A percentile compares a stretch with the other conserved stretches of the same genome.
These are phyloP conservation scores for Trichoplusia ni DNA, from an alignment of 1,140 invertebrate genomes.

Conservation along the genomic window DNA sequence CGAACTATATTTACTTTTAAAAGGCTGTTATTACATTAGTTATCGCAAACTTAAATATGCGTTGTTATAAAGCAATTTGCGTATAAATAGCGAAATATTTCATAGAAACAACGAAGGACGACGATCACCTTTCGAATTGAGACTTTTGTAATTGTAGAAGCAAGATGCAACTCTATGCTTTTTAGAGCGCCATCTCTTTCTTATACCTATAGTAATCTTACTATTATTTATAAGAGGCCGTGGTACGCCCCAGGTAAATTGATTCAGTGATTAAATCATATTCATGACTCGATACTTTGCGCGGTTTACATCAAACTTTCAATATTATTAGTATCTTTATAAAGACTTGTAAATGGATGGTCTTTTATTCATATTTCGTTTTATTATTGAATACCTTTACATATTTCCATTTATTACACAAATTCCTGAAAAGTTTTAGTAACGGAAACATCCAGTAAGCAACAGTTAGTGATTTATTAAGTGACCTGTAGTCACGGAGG, in stretches of 20 bases:
- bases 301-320: background rate
- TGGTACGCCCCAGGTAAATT: slow-evolving; percentile 18
- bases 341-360: background rate
- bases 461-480: too few species aligned
- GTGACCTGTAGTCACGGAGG: too few species aligned
- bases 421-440: too few species aligned
- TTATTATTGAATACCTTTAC: background rate
- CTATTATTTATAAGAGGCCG: too few species aligned
- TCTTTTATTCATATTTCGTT: background rate
- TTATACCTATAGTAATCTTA: too few species aligned
- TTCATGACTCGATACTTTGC: background rate
- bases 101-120: too few species aligned
- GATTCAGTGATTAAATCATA: slow-evolving; percentile 3
- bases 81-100: background rate
- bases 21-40: background rate
- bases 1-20: background rate
- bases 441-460: too few species aligned
- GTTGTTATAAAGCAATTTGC: slow-evolving; percentile 4
- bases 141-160: too few species aligned
- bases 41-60: background rate
- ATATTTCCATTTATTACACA: too few species aligned
- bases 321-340: background rate
- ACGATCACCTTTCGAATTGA: too few species aligned
- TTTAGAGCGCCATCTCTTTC: too few species aligned
- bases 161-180: too few species aligned